Conservation (phyloP, 2,113 vertebrate genomes). For the Orycteropus afer region DNA sequence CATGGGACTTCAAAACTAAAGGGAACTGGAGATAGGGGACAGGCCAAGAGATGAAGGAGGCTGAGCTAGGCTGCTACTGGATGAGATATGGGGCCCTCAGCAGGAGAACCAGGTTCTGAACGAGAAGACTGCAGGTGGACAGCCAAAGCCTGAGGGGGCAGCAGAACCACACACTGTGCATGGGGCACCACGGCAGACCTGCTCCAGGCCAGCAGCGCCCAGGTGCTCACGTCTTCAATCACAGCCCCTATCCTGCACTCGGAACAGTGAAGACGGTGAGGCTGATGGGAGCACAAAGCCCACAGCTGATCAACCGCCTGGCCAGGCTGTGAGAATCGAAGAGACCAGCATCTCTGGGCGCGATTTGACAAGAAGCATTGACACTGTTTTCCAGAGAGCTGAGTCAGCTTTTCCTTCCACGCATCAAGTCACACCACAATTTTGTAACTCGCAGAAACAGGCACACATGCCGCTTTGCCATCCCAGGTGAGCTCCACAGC, state of each 20-base stretch:
- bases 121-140: background rate
- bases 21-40: background rate
- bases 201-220: background rate
- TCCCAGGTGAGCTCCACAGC: background rate
- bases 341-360: background rate
- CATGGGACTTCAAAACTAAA: background rate
- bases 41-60: background rate
- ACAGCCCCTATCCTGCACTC: background rate
- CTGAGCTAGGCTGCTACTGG: background rate
- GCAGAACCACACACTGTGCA: background rate
- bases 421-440: background rate
- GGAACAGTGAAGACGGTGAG: background rate
- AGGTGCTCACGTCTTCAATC: background rate
- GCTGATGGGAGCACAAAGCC: background rate
- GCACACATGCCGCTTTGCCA: background rate
- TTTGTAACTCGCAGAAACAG: background rate
- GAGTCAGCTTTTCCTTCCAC: background rate
- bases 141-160: background rate
- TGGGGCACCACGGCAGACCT: background rate
- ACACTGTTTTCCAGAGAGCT: background rate
- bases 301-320: background rate
- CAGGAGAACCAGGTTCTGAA: background rate
- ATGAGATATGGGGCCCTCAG: background rate
- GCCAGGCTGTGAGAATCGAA: background rate
- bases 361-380: background rate